These are phyloP conservation scores for Limosa lapponica DNA, from an alignment of 2,797 vertebrate genomes.

Conservation along the genomic window DNA sequence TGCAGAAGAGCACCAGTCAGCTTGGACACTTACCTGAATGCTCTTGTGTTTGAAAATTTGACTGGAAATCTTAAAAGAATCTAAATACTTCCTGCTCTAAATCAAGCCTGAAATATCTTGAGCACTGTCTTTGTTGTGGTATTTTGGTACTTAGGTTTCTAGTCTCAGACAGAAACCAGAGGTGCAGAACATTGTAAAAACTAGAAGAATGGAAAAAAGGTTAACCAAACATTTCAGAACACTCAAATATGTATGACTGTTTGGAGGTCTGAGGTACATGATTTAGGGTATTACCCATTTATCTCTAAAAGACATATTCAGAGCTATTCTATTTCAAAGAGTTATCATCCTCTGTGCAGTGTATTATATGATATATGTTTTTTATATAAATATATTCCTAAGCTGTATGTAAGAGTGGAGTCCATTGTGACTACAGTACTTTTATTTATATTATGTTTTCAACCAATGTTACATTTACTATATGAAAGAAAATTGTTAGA, in stretches of 20 bases:
- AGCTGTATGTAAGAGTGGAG: background rate
- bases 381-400: background rate
- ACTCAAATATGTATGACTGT: background rate
- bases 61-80: background rate
- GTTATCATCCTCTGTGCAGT: background rate
- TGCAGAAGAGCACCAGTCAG: background rate
- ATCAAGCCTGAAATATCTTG: slow-evolving; percentile 15
- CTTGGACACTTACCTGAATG: background rate
- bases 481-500: background rate
- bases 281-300: background rate
- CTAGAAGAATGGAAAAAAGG: slow-evolving; percentile 1
- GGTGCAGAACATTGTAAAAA: slow-evolving; percentile 22
- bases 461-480: background rate
- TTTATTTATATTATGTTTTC: background rate
- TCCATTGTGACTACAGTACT: background rate
- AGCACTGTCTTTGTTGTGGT: slow-evolving; percentile 7
- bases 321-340: background rate
- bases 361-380: background rate
- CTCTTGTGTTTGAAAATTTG: background rate
- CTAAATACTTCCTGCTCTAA: slow-evolving; percentile 17
- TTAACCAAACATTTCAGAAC: slow-evolving; percentile 29
- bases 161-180: slow-evolving; percentile 27
- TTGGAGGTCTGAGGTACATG: background rate
- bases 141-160: slow-evolving; percentile 19
- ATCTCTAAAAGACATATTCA: background rate